Conservation (phyloP, 2,797 vertebrate species). For the Hozukius guyotensis region DNA sequence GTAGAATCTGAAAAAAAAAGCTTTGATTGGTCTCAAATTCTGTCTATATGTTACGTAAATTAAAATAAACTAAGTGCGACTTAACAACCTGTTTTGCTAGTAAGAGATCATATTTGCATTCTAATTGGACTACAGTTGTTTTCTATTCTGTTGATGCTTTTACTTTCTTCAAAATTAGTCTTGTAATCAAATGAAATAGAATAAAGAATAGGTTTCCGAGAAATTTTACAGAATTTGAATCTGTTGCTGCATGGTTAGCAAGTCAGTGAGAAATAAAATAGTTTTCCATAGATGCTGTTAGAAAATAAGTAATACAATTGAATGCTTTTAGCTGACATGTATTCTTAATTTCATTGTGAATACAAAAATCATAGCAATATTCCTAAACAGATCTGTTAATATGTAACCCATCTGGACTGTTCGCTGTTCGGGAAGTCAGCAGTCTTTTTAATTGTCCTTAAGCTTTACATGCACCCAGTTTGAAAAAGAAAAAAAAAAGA, state of each 20-base stretch:
- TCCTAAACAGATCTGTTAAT: slow-evolving; percentile 24
- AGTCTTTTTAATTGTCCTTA: not conserved
- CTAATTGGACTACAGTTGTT: not conserved
- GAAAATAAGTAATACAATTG: not conserved
- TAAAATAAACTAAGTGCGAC: not conserved
- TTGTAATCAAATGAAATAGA: not conserved
- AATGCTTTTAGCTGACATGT: not conserved
- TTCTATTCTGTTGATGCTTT: not conserved
- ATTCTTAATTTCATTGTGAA: not conserved
- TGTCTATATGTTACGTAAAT: not conserved
- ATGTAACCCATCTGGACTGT: slow-evolving; percentile 23
- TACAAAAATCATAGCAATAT: not conserved
- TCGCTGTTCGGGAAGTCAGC: not conserved
- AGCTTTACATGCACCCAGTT: not conserved
- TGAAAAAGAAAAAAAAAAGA: not conserved
- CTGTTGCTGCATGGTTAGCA: not conserved
- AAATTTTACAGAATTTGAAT: not conserved
- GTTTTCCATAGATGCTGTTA: not conserved
- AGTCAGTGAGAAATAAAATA: not conserved
- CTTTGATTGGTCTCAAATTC: not conserved
- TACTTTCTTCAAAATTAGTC: not conserved
- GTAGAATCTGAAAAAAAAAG: not conserved
- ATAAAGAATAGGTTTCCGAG: not conserved
- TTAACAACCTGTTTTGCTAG: not conserved
- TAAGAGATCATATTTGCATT: not conserved